Percentiles rank a stretch among this genome's conserved stretches.
Evolutionary conservation across 1,140 invertebrate genomes (phyloP).

Genomic region (Eumeta japonica): DNA sequence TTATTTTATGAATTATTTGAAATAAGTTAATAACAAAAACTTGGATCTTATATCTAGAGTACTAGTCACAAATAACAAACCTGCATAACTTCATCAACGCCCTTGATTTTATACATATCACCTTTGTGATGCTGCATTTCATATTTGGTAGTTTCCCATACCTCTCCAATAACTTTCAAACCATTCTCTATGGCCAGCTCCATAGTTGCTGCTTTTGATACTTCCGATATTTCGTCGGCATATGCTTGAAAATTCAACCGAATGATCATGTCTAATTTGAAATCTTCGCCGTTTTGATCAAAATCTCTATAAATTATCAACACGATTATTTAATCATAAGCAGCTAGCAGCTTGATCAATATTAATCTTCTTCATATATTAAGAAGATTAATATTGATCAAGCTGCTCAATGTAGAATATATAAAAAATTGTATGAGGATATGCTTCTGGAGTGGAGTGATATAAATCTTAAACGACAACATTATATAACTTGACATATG

Average conservation of each 20-base stretch:
- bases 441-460: too few relatives aligned
- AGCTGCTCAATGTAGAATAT: too few relatives aligned
- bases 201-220: conserved; percentile 81
- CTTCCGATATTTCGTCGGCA: conserved; percentile 76
- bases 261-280: conserved; percentile 78
- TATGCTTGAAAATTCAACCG: conserved; percentile 75
- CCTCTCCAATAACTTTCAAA: conserved; percentile 66
- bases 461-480: too few relatives aligned
- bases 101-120: conserved; percentile 63
- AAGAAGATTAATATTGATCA: too few relatives aligned
- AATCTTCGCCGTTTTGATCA: conserved; percentile 72
- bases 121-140: conserved; percentile 73
- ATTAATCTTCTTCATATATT: too few relatives aligned
- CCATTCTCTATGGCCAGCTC: conserved; percentile 81
- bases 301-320: conserved; percentile 71
- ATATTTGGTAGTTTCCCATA: conserved; percentile 70
- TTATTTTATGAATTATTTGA: too few relatives aligned
- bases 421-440: conserved; percentile 6
- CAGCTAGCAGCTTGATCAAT: not conserved
- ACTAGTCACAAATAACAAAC: too few relatives aligned
- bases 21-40: too few relatives aligned
- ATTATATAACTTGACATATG: too few relatives aligned
- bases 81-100: conserved; percentile 71
- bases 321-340: conserved; percentile 10
- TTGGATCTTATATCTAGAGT: too few relatives aligned